These are phyloP conservation scores for Julus scanicus DNA, from an alignment of 2,888 invertebrate species.

Conservation along the genomic window DNA sequence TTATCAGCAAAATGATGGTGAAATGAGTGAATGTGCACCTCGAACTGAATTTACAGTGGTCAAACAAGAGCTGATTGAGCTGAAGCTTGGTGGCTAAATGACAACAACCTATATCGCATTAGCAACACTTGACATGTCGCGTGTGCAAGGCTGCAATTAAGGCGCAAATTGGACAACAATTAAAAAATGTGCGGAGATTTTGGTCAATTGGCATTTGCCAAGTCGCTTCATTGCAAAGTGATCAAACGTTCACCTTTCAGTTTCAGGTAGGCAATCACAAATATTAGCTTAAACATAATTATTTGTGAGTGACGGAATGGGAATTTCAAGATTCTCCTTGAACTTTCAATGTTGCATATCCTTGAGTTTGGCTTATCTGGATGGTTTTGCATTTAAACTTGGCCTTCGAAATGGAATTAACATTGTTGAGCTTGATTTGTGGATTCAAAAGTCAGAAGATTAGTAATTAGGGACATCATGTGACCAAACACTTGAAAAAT, in stretches of 20 bases:
- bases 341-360: not conserved
- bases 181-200: constrained; percentile 19
- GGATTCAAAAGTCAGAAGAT: too few species aligned
- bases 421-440: too few species aligned
- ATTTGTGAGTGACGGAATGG: not conserved
- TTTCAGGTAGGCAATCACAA: not conserved
- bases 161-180: not conserved
- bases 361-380: too few species aligned
- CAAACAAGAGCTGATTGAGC: not conserved
- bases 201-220: not conserved
- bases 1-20: not conserved
- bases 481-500: too few species aligned
- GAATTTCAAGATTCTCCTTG: too few species aligned
- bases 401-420: too few species aligned
- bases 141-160: not conserved
- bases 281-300: not conserved
- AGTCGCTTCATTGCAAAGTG: not conserved
- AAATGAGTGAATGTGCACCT: not conserved
- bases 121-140: not conserved
- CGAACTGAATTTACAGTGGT: not conserved
- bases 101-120: not conserved
- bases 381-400: too few species aligned
- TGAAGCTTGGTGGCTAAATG: not conserved
- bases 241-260: not conserved
- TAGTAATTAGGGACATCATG: too few species aligned